Evolutionary conservation across 2,888 invertebrate species (phyloP).

Genomic region (Emesis furor): DNA sequence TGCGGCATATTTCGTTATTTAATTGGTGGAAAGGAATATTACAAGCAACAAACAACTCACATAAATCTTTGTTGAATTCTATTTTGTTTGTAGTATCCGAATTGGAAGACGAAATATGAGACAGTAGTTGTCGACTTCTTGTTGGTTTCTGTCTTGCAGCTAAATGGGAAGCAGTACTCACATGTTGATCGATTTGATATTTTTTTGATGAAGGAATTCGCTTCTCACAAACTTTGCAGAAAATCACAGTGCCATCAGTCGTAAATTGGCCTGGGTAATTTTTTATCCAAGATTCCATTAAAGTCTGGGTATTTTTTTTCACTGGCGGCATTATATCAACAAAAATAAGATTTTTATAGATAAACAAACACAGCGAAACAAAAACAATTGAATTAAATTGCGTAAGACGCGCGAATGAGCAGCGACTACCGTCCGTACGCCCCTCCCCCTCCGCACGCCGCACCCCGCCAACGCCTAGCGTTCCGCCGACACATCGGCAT

Average conservation of each 20-base stretch:
- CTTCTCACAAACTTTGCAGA: constrained; percentile 14
- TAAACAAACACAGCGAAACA: too few relatives aligned
- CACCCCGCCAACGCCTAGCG: too few relatives aligned
- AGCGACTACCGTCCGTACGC: too few relatives aligned
- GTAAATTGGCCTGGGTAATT: constrained; percentile 22
- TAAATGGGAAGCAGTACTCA: constrained; percentile 15
- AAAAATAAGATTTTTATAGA: too few relatives aligned
- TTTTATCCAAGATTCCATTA: constrained; percentile 20
- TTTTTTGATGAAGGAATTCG: constrained; percentile 6
- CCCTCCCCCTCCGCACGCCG: too few relatives aligned
- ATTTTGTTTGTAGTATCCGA: constrained; percentile 4
- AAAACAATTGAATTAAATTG: too few relatives aligned
- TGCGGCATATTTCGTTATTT: constrained; percentile 18
- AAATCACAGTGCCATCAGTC: constrained; percentile 17
- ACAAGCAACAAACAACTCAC: constrained; percentile 5
- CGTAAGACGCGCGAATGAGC: too few relatives aligned
- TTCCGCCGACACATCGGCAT: too few relatives aligned
- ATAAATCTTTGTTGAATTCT: constrained; percentile 10
- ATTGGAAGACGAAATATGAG: constrained; percentile 18
- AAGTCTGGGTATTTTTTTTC: constrained; percentile 4
- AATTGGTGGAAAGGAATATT: constrained; percentile 19
- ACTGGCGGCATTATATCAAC: constrained; percentile 1
- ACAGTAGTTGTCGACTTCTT: constrained; percentile 10
- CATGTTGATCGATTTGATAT: constrained; percentile 21
- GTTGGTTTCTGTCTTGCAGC: constrained; percentile 17